Evolutionary conservation across 2,888 invertebrate species (phyloP), one percentile per base, ranked within the genome.

Genomic region (Andrena dorsata): DNA sequence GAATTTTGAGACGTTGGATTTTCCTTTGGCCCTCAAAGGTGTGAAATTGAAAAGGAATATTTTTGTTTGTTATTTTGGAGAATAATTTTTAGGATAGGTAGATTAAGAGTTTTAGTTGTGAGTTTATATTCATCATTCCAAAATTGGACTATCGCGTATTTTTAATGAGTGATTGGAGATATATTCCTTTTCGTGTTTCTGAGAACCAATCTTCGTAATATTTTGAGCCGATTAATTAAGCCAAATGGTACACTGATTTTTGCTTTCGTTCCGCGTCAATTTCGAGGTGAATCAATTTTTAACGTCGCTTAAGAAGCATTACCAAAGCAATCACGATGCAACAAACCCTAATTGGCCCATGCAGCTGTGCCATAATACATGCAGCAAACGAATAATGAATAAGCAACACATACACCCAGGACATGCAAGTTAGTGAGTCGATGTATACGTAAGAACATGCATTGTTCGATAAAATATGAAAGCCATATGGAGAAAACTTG

Each of bases 251-350:
- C 56, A 66, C 16, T 4, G 8, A 10, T 0, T 56, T 20, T 35
- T 26, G 0, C 32, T 49, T n/a, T 23, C 10, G 30, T 49, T 53
- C 23, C 41, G 23, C 70, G 35, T 32, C 49, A 47, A 61, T 68
- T 61, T 49, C 16, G 49, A 28, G 20, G 41, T 49, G 30, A 65
- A 28, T 47, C 35, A 47, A 63, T 53, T 47, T 66, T 41, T 30
- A 35, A 20, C 16, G n/a, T 77, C 30, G 41, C 26, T 71, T 35
- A 13, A 20, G 60, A 82, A 76, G 70, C 71, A 20, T 69, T 66
- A 80, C 32, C 75, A 66, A 85, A 81, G 85, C 85, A 61, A 70
- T 69, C 74, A 26, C 61, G n/a, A 86, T 83, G 73, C 58, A 28
- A 28, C 63, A 76, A 68, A 64, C 84, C 10, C 28, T 70, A 64